Base-by-base conservation (phyloP, 2,888 invertebrate species). In the Drosophila anceps region DNA sequence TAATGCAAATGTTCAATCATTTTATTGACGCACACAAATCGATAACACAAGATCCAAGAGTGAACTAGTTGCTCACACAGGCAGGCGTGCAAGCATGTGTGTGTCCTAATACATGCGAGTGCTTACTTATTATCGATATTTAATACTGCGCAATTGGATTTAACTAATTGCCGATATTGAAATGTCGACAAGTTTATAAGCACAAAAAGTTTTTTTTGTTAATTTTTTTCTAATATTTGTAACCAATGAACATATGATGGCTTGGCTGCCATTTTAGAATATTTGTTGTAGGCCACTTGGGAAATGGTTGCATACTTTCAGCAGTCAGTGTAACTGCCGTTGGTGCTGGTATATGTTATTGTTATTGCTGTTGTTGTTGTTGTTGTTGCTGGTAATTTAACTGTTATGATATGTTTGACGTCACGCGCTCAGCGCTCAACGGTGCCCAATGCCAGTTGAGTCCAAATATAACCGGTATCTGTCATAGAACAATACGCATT, bases 401-500 rank as follows among this genome's bases (percentile, higher is more conserved):
- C 54, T 54, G 54, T 54, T 39, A 39, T 31, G 78, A 73, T 80
- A 70, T 79, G 80, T 77, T 74, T 80, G 81, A 80, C 80, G 80
- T 80, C 80, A 79, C 68, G 12, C 69, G 69, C 57, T 76, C 79
- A 77, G 10, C 69, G 77, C 59, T 76, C 79, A 69, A 75, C 81
- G 88, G 86, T 72, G 79, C 90, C 92, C 92, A 92, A 46, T 86
- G 92, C 93, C 93, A 93, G 63, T 92, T 93, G 18, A 73, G 96
- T 95, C 98, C 97, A 98, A 90, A 98, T 97, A 93, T 97, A 97
- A 27, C 97, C 97, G 39, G 97, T 97, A 79, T 96, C 96, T 27
- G 97, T 97, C 95, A 98, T 97, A 71, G 97, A 96, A 93, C 98
- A 98, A 84, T 96, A 96, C 7, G 98, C 98, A 91, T 98, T 97